phyloP scores from a whole-genome alignment of 2,888 invertebrate species.

The Eurytoma adleriae region DNA sequence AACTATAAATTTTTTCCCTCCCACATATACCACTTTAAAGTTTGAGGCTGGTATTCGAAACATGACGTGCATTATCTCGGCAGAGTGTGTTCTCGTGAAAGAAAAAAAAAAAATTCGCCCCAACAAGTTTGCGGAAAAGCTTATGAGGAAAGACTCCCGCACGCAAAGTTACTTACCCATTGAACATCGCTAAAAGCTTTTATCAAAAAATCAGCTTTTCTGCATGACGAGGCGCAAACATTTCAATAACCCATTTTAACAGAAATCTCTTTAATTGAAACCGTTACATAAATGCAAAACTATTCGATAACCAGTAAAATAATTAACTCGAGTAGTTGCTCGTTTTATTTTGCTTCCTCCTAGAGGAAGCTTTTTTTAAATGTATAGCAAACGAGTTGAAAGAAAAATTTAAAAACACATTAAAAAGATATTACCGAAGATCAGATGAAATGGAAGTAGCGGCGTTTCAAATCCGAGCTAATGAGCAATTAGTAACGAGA shows the following conservation, averaged over 20 bases:
- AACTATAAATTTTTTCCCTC: constrained; percentile 8
- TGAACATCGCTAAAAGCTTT: neutral
- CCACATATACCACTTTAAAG: neutral
- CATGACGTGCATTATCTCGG: neutral
- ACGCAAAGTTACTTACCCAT: neutral
- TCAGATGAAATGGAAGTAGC: constrained; percentile 40
- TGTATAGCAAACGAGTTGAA: neutral
- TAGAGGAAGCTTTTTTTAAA: neutral
- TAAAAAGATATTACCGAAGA: constrained; percentile 1
- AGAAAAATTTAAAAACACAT: no score
- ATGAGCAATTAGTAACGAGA: constrained; percentile 68
- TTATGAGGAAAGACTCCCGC: neutral
- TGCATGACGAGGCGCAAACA: no score
- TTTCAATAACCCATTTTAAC: neutral
- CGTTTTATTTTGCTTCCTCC: neutral
- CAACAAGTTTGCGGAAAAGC: constrained; percentile 1
- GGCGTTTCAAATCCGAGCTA: constrained; percentile 66
- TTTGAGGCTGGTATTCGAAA: constrained; percentile 6
- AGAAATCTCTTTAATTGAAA: neutral
- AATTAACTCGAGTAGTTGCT: constrained; percentile 28
- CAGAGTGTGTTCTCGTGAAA: neutral
- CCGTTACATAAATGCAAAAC: neutral
- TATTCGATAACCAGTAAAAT: neutral
- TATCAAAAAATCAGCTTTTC: neutral
- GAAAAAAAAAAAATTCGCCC: neutral